phyloP scores from a whole-genome alignment of 2,888 invertebrate genomes.

The Physocephala rufipes region DNA sequence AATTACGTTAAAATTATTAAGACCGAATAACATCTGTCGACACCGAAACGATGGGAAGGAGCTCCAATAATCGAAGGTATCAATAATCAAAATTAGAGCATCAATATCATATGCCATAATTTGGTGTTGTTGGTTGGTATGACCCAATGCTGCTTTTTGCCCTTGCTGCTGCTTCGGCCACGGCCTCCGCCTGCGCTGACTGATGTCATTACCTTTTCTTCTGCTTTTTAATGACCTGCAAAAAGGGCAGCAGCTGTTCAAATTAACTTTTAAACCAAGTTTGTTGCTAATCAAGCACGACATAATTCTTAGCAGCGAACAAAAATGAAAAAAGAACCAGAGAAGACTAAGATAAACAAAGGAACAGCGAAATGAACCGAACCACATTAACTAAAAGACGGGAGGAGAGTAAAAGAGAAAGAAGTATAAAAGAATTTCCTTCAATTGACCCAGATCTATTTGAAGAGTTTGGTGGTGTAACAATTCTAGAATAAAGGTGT shows the following conservation, averaged over 20 bases:
- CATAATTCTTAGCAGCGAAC: neutral
- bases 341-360: neutral
- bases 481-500: neutral
- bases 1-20: neutral
- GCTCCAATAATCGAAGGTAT: neutral
- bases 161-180: neutral
- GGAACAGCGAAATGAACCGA: neutral
- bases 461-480: neutral
- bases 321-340: too few species aligned
- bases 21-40: neutral
- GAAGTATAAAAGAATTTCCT: slow-evolving; percentile 1
- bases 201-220: neutral
- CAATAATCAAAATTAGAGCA: too few species aligned
- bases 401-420: neutral
- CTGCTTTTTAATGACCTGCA: neutral
- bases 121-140: neutral
- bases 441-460: slow-evolving; percentile 17
- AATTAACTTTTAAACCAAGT: slow-evolving; percentile 8
- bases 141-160: neutral
- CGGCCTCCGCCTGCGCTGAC: neutral
- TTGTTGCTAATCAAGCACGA: slow-evolving; percentile 18
- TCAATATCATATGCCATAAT: slow-evolving; percentile 2
- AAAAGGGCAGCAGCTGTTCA: slow-evolving; percentile 17
- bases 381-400: neutral
- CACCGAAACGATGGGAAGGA: neutral